A percentile compares a stretch with the other conserved stretches of the same genome.
Conservation (phyloP, 2,797 vertebrate species). For the Paratrypauchen microcephalus region DNA sequence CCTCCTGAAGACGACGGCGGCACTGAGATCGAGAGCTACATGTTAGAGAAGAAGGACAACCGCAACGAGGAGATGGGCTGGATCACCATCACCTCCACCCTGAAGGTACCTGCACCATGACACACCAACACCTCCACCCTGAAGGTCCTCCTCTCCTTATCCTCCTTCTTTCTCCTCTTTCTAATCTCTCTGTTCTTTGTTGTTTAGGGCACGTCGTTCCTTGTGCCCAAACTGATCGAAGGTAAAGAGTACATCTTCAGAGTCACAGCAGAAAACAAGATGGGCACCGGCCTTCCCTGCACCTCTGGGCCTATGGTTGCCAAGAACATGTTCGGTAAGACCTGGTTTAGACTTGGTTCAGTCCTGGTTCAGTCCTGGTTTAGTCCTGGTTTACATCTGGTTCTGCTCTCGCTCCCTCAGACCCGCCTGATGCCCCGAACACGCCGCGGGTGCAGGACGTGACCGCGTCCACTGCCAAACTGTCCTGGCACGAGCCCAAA, state of each 20-base stretch:
- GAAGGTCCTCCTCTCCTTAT: not conserved
- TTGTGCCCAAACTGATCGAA: constrained; percentile 92
- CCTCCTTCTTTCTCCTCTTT: not conserved
- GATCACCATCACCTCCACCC: constrained; percentile 88
- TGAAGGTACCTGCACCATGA: constrained; percentile 75
- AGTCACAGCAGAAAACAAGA: constrained; percentile 93
- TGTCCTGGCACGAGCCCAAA: constrained; percentile 98
- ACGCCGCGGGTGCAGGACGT: constrained; percentile 91
- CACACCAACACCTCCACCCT: not conserved
- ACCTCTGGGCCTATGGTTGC: constrained; percentile 89
- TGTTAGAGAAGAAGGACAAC: constrained; percentile 97
- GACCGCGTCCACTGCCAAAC: constrained; percentile 83
- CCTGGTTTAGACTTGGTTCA: not conserved
- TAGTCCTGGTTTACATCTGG: not conserved
- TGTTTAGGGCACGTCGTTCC: constrained; percentile 71
- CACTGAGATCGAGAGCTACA: constrained; percentile 95
- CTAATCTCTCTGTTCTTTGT: not conserved
- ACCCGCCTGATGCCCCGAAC: constrained; percentile 94
- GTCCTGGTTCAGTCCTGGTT: not conserved
- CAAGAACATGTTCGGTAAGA: constrained; percentile 94
- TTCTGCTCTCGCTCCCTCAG: constrained; percentile 59
- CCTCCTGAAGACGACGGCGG: constrained; percentile 94
- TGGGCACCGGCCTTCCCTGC: constrained; percentile 84
- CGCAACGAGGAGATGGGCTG: constrained; percentile 89
- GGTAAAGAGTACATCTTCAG: constrained; percentile 97